phyloP scores from a whole-genome alignment of 2,113 vertebrate species.

The Dascyllus trimaculatus region DNA sequence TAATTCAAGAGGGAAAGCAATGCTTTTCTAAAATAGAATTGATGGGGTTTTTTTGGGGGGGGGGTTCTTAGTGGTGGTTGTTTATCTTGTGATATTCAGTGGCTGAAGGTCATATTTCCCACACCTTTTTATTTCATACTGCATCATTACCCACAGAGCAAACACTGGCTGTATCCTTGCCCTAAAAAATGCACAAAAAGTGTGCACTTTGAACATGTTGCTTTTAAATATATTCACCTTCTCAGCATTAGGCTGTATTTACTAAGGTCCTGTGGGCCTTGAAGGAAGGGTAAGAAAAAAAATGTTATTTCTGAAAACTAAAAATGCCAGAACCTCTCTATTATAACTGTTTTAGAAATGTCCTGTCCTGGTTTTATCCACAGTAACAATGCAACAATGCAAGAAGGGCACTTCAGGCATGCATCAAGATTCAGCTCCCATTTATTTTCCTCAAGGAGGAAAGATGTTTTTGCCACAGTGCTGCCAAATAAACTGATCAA shows the following conservation, averaged over 20 bases:
- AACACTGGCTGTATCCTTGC: background rate
- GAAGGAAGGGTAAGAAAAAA: background rate
- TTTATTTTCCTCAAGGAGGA: constrained; percentile 11
- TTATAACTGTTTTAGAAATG: background rate
- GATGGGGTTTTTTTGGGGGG: background rate
- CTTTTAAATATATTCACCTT: constrained; percentile 10
- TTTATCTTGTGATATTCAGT: constrained; percentile 36
- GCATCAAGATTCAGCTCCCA: background rate
- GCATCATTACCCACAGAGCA: constrained; percentile 48
- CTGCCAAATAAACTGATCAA: constrained; percentile 31
- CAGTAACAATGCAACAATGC: background rate
- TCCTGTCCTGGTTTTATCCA: background rate
- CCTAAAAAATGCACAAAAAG: constrained; percentile 41
- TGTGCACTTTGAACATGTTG: constrained; percentile 22
- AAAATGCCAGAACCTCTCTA: background rate
- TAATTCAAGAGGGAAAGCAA: constrained; percentile 16
- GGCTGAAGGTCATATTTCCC: constrained; percentile 51
- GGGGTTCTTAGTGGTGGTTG: constrained; percentile 31
- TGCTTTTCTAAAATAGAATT: constrained; percentile 23
- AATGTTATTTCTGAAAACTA: constrained; percentile 3
- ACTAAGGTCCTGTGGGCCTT: background rate
- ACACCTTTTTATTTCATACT: constrained; percentile 35
- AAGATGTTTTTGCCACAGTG: background rate
- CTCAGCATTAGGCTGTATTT: background rate
- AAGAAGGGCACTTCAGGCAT: constrained; percentile 24